These are phyloP conservation scores for Cisticola juncidis DNA, from an alignment of 2,113 vertebrate species.

Conservation along the genomic window DNA sequence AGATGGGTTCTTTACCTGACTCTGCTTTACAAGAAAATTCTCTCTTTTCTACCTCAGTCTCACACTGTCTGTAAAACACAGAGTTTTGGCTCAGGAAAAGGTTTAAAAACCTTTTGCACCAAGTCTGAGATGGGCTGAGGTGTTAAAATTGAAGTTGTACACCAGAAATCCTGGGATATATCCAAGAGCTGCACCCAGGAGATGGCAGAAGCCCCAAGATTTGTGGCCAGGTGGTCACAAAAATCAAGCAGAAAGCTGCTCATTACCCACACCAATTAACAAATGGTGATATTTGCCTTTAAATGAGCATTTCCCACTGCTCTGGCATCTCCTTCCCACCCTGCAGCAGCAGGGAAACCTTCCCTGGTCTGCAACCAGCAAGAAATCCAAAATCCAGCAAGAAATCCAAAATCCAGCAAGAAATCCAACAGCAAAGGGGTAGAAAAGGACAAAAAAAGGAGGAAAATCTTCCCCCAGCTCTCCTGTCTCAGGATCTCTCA, in stretches of 20 bases:
- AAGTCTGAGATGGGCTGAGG: fast-evolving
- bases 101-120: background rate
- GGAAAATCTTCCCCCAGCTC: background rate
- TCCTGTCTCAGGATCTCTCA: background rate
- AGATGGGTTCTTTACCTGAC: background rate
- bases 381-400: background rate
- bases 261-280: background rate
- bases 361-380: background rate
- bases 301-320: background rate
- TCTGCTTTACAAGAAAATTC: background rate
- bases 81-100: background rate
- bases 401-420: background rate
- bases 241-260: background rate
- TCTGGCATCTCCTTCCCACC: background rate
- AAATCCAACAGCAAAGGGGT: background rate
- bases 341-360: background rate
- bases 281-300: fast-evolving
- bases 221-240: background rate
- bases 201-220: background rate
- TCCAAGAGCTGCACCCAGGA: background rate
- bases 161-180: background rate
- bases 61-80: fast-evolving
- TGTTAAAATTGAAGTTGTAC: background rate
- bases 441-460: background rate
- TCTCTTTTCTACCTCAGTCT: background rate